phyloP scores from a whole-genome alignment of 2,113 vertebrate genomes.

The Amphiprion ocellaris region DNA sequence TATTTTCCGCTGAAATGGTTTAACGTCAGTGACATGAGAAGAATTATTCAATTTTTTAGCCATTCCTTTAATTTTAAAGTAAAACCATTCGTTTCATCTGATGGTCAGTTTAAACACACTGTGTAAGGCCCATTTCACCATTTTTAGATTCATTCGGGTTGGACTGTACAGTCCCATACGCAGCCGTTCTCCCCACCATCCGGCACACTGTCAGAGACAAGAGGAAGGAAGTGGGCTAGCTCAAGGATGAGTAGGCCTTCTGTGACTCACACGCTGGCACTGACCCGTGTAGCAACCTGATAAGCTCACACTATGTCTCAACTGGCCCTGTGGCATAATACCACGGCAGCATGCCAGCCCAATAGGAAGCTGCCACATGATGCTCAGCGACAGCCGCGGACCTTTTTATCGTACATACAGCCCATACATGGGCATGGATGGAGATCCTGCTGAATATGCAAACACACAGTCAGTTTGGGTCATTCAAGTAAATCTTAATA shows the following conservation, averaged over 20 bases:
- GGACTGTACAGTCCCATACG: background rate
- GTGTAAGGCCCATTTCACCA: background rate
- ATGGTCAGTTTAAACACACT: background rate
- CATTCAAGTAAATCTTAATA: slow-evolving; percentile 44
- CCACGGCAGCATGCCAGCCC: slow-evolving; percentile 63
- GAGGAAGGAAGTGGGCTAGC: slow-evolving; percentile 64
- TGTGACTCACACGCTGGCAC: slow-evolving; percentile 76
- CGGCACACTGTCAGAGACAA: slow-evolving; percentile 29
- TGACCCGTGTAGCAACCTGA: slow-evolving; percentile 80
- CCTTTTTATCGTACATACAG: slow-evolving; percentile 32
- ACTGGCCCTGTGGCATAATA: slow-evolving; percentile 66
- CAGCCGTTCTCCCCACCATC: background rate
- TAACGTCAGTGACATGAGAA: too few species aligned
- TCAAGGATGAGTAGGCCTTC: slow-evolving; percentile 55
- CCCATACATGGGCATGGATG: slow-evolving; percentile 68
- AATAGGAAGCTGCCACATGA: slow-evolving; percentile 70
- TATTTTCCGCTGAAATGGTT: too few species aligned
- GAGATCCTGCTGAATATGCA: slow-evolving; percentile 57
- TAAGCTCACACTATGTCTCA: slow-evolving; percentile 80
- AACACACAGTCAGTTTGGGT: slow-evolving; percentile 48
- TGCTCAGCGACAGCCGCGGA: slow-evolving; percentile 58
- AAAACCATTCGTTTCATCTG: too few species aligned
- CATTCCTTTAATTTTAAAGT: too few species aligned
- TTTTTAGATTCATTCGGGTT: background rate
- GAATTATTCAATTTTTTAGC: too few species aligned